Percentiles rank a stretch among this genome's conserved stretches.
phyloP scores from a whole-genome alignment of 1,140 invertebrate genomes.

The Drosophila fuyamai region DNA sequence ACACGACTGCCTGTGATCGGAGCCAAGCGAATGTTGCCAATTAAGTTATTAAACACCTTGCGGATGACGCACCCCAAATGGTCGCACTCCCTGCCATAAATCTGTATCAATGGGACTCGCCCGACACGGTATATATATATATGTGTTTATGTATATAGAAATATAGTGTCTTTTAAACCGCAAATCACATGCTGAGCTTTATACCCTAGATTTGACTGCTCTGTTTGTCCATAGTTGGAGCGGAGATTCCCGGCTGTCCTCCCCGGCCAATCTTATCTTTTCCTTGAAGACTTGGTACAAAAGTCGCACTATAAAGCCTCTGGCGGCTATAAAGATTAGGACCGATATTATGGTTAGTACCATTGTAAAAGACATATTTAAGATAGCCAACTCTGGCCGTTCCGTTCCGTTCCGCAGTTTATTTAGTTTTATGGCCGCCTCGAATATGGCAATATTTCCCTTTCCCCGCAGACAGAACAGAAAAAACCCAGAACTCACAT shows the following conservation, averaged over 20 bases:
- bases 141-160: not conserved
- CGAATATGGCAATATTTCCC: slow-evolving; percentile 47
- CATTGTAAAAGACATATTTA: slow-evolving; percentile 73
- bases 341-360: slow-evolving; percentile 69
- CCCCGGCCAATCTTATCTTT: slow-evolving; percentile 61
- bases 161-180: not conserved
- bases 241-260: slow-evolving; percentile 35
- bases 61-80: slow-evolving; percentile 37
- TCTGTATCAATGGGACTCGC: slow-evolving; percentile 38
- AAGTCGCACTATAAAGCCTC: slow-evolving; percentile 65
- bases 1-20: slow-evolving; percentile 36
- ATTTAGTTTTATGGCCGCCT: slow-evolving; percentile 39
- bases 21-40: slow-evolving; percentile 34
- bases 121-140: not conserved
- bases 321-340: slow-evolving; percentile 67
- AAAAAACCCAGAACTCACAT: slow-evolving; percentile 40
- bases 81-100: slow-evolving; percentile 28
- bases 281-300: slow-evolving; percentile 54
- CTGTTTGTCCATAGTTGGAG: not conserved
- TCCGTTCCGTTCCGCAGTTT: slow-evolving; percentile 30
- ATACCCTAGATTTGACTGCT: slow-evolving; percentile 19
- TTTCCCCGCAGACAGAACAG: not conserved
- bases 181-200: slow-evolving; percentile 44
- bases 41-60: slow-evolving; percentile 55
- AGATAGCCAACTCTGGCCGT: slow-evolving; percentile 58